phyloP scores from a whole-genome alignment of 1,140 invertebrate genomes.

The Dermatophagoides farinae region DNA sequence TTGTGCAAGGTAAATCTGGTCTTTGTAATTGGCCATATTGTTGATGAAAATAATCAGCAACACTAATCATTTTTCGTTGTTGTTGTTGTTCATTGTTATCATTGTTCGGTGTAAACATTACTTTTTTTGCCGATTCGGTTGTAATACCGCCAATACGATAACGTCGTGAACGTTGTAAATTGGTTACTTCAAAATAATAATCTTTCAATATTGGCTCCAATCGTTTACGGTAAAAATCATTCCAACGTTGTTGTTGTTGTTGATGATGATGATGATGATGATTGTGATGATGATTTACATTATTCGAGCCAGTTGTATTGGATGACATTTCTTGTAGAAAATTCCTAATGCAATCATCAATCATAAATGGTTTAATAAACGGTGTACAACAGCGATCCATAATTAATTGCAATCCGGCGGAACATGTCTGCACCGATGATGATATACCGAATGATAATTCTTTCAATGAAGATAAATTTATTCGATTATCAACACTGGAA shows the following conservation, averaged over 20 bases:
- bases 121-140: slow-evolving; percentile 8
- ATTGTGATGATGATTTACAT: too few relatives aligned
- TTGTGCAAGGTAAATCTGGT: slow-evolving; percentile 23
- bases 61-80: slow-evolving; percentile 5
- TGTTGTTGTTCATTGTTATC: background rate
- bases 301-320: background rate
- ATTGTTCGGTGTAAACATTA: slow-evolving; percentile 11
- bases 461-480: background rate
- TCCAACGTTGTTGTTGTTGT: background rate
- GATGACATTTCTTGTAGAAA: background rate
- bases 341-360: background rate
- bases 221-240: slow-evolving; percentile 7
- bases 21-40: slow-evolving; percentile 20
- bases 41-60: slow-evolving; percentile 22
- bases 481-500: background rate
- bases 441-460: slow-evolving; percentile 7
- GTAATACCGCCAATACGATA: slow-evolving; percentile 16
- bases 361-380: slow-evolving; percentile 4
- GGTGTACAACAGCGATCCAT: slow-evolving; percentile 9
- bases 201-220: slow-evolving; percentile 15
- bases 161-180: slow-evolving; percentile 13
- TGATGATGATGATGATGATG: background rate
- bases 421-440: slow-evolving; percentile 10
- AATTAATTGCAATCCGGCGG: background rate
- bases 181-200: slow-evolving; percentile 15